Percentiles rank a stretch among this genome's conserved stretches.
These are phyloP conservation scores for Drosophila kikkawai DNA, from an alignment of 1,140 invertebrate genomes.

Conservation along the genomic window DNA sequence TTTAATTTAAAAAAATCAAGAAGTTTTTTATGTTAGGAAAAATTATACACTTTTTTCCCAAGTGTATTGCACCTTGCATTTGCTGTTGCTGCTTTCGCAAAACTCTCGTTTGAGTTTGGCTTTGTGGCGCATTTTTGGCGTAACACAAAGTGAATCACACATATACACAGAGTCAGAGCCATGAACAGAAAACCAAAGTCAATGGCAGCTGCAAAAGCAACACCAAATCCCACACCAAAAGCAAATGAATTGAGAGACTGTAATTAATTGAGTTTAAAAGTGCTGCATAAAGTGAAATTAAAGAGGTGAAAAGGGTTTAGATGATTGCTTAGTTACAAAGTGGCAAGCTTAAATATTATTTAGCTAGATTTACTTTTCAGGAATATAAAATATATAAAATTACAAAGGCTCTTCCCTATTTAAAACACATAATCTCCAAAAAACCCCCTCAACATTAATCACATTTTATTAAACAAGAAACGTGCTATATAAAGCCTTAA, in stretches of 20 bases:
- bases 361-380: too few species aligned
- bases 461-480: conserved; percentile 25
- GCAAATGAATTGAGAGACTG: conserved; percentile 12
- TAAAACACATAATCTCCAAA: conserved; percentile 4
- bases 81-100: conserved; percentile 40
- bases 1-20: too few species aligned
- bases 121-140: conserved; percentile 81
- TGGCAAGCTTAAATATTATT: background rate
- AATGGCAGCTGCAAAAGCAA: conserved; percentile 37
- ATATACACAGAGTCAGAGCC: conserved; percentile 19
- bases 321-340: conserved; percentile 4
- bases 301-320: background rate
- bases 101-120: conserved; percentile 78
- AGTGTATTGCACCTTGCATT: conserved; percentile 50
- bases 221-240: background rate
- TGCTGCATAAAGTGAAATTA: conserved; percentile 9
- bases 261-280: conserved; percentile 34
- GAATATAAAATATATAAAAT: background rate
- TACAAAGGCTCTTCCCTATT: background rate
- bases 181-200: conserved; percentile 64
- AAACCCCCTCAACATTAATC: conserved; percentile 32
- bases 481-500: conserved; percentile 39
- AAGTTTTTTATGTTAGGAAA: background rate
- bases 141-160: conserved; percentile 77
- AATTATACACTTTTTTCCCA: background rate